phyloP scores from a whole-genome alignment of 2,888 invertebrate species.

The Aphrophora alni region DNA sequence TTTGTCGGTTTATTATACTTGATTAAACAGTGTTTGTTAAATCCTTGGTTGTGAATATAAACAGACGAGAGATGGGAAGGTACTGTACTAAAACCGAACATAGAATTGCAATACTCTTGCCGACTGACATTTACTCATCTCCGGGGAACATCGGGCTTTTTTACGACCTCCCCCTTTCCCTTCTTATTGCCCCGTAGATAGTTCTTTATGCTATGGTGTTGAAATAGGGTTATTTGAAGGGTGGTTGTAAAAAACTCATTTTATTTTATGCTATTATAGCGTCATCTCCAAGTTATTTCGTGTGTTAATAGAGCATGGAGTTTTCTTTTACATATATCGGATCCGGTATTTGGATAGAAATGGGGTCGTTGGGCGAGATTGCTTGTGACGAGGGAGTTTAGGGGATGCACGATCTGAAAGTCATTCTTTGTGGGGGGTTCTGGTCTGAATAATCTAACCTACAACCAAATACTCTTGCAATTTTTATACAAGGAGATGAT shows the following conservation, averaged over 20 bases:
- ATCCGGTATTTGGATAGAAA: background rate
- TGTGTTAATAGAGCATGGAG: background rate
- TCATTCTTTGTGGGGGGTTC: background rate
- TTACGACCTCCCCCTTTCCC: background rate
- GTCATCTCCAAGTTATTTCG: constrained; percentile 19
- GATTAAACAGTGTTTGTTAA: background rate
- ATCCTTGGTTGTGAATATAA: constrained; percentile 2
- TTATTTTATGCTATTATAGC: constrained; percentile 31
- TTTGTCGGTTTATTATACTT: background rate
- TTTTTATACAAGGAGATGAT: too few species aligned
- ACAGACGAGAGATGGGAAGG: background rate
- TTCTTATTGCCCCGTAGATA: background rate
- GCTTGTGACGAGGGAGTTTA: background rate
- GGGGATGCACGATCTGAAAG: background rate
- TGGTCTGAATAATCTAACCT: background rate
- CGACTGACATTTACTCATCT: background rate
- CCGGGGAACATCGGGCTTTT: background rate
- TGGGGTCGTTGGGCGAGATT: background rate
- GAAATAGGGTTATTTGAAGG: constrained; percentile 25
- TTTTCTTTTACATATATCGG: background rate
- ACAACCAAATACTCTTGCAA: too few species aligned
- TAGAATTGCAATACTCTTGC: background rate
- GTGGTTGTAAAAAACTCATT: constrained; percentile 32
- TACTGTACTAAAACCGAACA: background rate
- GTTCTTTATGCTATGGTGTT: constrained; percentile 26